Base-by-base conservation (phyloP, 2,888 invertebrate species). In the Sphaerophoria taeniata region DNA sequence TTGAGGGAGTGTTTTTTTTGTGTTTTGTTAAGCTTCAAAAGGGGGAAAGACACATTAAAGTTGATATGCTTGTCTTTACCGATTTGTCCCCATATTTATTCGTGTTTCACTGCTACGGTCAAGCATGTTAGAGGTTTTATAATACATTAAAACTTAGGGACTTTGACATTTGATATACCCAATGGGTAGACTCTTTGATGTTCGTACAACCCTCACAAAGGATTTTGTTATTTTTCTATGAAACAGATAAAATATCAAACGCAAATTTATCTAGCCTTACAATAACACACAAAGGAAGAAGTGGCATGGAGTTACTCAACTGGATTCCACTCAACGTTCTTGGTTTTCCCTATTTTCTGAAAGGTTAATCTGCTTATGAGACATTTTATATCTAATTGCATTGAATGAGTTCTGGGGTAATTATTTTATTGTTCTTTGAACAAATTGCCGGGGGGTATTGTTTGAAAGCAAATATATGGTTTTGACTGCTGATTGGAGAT, bases 1-100 rank as follows among this genome's bases (percentile, higher is more conserved):
- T 49, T 16, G 6, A 65, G 36, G 65, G 34, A 49, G 34, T 49
- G 1, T 24, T 24, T 24, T 24, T 24, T 24, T 24, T 24, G 24
- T 24, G 24, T 24, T 24, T 24, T 65, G 34, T 49, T 47, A 63
- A 63, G 63, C 63, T 47, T 63, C 31, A 33, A 47, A 63, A 31
- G 12, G 49, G 34, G 49, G 34, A 16, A 36, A 24, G 24, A 24
- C 34, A 65, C 34, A 65, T 16, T 34, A 36, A 49, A 63, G 63
- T 47, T 65, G 65, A 65, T 65, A 65, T 34, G 49, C 49, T 65
- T 65, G 65, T 65, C 16, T 65, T 65, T 65, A 36, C 49, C 65
- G 65, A 49, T 49, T 16, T 49, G 49, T 36, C 16, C 36, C 49
- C 49, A 7, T 34, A 36, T 49, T 6, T 34, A 49, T 31, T 39